phyloP scores from a whole-genome alignment of 2,888 invertebrate species.

The Eurytoma adleriae region DNA sequence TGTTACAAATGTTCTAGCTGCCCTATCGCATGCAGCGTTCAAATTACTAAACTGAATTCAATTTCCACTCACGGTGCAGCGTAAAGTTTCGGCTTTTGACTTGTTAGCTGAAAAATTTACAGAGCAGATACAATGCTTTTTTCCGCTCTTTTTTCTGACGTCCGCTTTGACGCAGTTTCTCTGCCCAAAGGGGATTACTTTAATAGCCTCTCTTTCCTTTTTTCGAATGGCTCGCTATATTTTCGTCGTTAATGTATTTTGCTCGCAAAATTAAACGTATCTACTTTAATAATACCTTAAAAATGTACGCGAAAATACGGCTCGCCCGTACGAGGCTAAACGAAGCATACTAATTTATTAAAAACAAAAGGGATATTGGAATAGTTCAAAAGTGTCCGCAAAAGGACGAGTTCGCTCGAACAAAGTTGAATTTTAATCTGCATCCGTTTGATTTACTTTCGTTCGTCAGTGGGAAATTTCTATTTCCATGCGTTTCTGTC shows the following conservation, averaged over 20 bases:
- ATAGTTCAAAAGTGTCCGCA: too few species aligned
- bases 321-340: too few species aligned
- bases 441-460: slow-evolving; percentile 30
- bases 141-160: slow-evolving; percentile 14
- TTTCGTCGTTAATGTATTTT: too few species aligned
- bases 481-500: neutral
- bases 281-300: too few species aligned
- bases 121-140: neutral
- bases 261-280: too few species aligned
- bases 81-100: slow-evolving; percentile 32
- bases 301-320: too few species aligned
- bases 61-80: slow-evolving; percentile 10
- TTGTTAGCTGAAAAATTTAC: slow-evolving; percentile 25
- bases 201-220: slow-evolving; percentile 5
- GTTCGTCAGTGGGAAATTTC: neutral
- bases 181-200: neutral
- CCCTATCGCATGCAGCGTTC: too few species aligned
- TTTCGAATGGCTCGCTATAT: neutral
- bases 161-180: neutral
- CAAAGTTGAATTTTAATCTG: slow-evolving; percentile 38
- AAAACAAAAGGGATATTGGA: too few species aligned
- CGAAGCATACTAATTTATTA: too few species aligned
- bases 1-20: neutral
- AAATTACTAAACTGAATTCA: neutral
- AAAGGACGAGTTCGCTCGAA: neutral